These are phyloP conservation scores for Hemibagrus guttatus DNA, from an alignment of 2,797 vertebrate species.

Conservation along the genomic window DNA sequence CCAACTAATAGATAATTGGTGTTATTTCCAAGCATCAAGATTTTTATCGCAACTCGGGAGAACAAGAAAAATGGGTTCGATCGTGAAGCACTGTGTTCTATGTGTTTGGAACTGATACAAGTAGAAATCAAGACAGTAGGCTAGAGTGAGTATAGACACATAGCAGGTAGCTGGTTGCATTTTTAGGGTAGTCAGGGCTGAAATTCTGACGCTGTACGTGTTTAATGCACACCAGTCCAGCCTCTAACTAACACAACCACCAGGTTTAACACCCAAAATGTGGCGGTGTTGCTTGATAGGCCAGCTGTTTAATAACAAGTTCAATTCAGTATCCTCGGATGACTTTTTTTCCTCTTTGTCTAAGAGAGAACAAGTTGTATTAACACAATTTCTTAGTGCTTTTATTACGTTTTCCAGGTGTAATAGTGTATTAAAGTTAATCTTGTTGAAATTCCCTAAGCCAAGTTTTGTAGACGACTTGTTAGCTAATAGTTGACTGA, in stretches of 20 bases:
- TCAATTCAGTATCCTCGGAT: not conserved
- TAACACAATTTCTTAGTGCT: too few relatives aligned
- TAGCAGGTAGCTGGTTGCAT: not conserved
- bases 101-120: not conserved
- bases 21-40: not conserved
- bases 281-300: not conserved
- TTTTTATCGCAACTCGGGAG: not conserved
- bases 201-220: not conserved
- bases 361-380: not conserved
- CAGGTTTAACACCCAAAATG: not conserved
- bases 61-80: not conserved
- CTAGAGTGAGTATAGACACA: not conserved
- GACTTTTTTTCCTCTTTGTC: not conserved
- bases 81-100: not conserved
- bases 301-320: not conserved
- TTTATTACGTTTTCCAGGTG: not conserved
- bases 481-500: not conserved
- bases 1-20: not conserved
- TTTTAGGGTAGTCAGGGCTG: not conserved
- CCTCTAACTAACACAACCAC: not conserved
- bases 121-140: not conserved
- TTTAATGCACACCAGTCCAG: not conserved
- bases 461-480: too few relatives aligned
- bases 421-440: not conserved
- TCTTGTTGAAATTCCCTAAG: not conserved